These are phyloP conservation scores for Oxyruncus cristatus DNA, from an alignment of 2,113 vertebrate genomes.

Conservation along the genomic window DNA sequence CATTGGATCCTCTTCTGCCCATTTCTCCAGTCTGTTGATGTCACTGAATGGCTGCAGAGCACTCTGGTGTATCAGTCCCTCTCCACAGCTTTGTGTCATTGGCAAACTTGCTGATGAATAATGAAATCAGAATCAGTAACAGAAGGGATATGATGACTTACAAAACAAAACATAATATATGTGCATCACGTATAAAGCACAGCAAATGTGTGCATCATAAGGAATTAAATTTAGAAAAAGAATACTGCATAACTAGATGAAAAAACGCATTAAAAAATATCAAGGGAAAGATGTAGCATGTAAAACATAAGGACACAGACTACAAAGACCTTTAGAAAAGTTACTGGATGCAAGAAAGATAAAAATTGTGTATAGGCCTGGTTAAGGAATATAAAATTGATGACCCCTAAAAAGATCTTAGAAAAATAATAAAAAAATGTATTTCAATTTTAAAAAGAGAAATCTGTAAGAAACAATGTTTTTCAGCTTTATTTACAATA, in stretches of 20 bases:
- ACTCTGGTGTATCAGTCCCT: background rate
- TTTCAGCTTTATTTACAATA: background rate
- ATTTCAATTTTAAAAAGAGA: background rate
- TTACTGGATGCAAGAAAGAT: background rate
- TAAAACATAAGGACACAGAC: background rate
- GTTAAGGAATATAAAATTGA: background rate
- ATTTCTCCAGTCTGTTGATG: background rate
- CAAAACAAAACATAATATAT: background rate
- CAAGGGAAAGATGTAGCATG: background rate
- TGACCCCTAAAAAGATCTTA: background rate
- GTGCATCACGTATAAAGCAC: background rate
- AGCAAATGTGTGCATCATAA: background rate
- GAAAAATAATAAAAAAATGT: background rate
- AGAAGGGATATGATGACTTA: background rate
- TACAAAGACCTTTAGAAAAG: background rate
- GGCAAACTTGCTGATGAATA: background rate
- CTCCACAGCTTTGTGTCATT: background rate
- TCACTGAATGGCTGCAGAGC: background rate
- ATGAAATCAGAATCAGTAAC: background rate
- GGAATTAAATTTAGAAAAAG: background rate
- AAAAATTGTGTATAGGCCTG: background rate
- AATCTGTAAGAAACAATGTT: background rate
- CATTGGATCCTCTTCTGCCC: background rate
- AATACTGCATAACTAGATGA: background rate
- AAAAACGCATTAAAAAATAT: background rate